Conservation (phyloP, 2,888 invertebrate genomes). For the Zhengitettix transpicula region DNA sequence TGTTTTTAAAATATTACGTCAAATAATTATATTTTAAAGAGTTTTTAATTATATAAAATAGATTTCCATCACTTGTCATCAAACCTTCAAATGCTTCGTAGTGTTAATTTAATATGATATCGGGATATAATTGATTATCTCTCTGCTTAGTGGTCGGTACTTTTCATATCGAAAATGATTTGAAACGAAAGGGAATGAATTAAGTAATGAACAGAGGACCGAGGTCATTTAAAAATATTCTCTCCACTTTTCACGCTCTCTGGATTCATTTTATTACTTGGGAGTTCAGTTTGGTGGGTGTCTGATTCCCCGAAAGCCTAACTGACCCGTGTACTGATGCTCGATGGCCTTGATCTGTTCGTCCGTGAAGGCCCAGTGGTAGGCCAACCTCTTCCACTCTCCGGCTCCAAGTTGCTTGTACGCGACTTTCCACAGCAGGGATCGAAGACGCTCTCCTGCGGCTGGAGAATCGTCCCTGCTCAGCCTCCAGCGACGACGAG, state of each 20-base stretch:
- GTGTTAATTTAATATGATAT: too few relatives aligned
- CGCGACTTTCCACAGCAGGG: conserved; percentile 34
- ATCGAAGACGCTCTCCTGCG: conserved; percentile 25
- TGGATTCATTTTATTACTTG: background rate
- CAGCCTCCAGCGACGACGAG: background rate
- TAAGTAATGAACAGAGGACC: too few relatives aligned
- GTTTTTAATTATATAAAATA: too few relatives aligned
- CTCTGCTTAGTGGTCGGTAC: too few relatives aligned
- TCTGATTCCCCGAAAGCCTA: background rate
- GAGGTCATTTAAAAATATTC: too few relatives aligned
- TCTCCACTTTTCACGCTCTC: background rate
- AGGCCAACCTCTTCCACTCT: conserved; percentile 49
- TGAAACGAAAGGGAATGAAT: too few relatives aligned
- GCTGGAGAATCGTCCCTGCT: conserved; percentile 2
- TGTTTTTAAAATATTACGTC: too few relatives aligned
- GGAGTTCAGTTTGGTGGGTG: background rate
- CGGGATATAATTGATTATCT: too few relatives aligned
- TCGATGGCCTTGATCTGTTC: conserved; percentile 52
- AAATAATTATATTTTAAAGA: too few relatives aligned
- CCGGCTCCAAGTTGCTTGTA: conserved; percentile 40
- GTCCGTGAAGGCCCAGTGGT: conserved; percentile 48
- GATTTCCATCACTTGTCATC: too few relatives aligned
- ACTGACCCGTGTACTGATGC: conserved; percentile 49
- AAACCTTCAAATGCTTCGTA: too few relatives aligned
- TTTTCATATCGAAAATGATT: too few relatives aligned